Percentiles rank a stretch among this genome's conserved stretches.
These are phyloP conservation scores for Crossaster papposus DNA, from an alignment of 53 echinoderm and acorn worm species.

Conservation along the genomic window DNA sequence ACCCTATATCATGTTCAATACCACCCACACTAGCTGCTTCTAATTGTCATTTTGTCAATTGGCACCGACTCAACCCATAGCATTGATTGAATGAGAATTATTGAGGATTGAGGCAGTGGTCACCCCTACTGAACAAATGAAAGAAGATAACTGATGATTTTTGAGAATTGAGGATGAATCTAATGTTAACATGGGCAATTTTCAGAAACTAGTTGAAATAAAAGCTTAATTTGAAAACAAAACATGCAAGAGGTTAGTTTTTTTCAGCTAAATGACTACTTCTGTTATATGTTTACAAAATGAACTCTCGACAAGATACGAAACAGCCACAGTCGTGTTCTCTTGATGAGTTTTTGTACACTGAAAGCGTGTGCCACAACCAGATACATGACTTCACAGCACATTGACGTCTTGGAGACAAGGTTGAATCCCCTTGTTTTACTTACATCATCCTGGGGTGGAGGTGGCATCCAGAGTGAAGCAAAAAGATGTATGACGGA, in stretches of 20 bases:
- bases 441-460: slow-evolving; percentile 60
- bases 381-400: background rate
- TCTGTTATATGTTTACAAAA: background rate
- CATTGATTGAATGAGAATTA: too few relatives aligned
- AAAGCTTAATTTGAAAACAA: background rate
- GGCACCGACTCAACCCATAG: too few relatives aligned
- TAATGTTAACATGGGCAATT: too few relatives aligned
- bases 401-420: slow-evolving; percentile 17
- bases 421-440: slow-evolving; percentile 24
- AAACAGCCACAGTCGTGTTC: background rate
- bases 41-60: too few relatives aligned
- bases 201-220: background rate
- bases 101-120: too few relatives aligned
- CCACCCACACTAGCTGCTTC: too few relatives aligned
- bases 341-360: background rate
- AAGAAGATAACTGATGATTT: too few relatives aligned
- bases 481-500: slow-evolving; percentile 45
- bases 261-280: slow-evolving; percentile 14
- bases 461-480: slow-evolving; percentile 54
- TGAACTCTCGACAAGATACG: background rate
- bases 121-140: too few relatives aligned
- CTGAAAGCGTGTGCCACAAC: background rate
- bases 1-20: too few relatives aligned
- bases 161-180: too few relatives aligned
- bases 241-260: slow-evolving; percentile 1